Percentiles rank a stretch among this genome's conserved stretches.
Evolutionary conservation across 2,888 invertebrate genomes (phyloP).

Genomic region (Lydus trimaculatus): DNA sequence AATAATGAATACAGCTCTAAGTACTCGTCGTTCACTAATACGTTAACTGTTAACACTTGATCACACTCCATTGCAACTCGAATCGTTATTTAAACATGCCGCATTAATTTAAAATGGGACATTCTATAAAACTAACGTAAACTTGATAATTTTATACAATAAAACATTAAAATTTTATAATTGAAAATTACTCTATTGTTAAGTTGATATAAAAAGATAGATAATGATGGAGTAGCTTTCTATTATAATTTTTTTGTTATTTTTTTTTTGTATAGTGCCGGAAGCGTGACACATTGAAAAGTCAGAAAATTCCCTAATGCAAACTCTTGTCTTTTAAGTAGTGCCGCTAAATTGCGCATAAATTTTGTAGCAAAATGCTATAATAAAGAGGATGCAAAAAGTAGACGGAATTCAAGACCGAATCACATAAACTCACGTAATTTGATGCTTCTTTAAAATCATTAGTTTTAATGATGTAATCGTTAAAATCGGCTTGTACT

Average conservation of each 20-base stretch:
- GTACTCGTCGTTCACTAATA: background rate
- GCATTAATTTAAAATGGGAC: background rate
- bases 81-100: background rate
- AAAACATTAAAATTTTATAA: background rate
- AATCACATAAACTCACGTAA: conserved; percentile 29
- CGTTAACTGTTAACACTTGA: background rate
- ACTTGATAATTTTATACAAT: background rate
- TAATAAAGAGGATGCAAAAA: conserved; percentile 21
- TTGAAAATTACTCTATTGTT: background rate
- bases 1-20: background rate
- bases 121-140: background rate
- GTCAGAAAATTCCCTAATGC: background rate
- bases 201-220: background rate
- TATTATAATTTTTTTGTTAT: background rate
- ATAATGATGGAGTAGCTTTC: background rate
- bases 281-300: background rate
- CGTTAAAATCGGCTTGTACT: conserved; percentile 21
- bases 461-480: conserved; percentile 29
- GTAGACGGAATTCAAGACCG: conserved; percentile 17
- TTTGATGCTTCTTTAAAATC: conserved; percentile 26
- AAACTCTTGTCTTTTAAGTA: conserved; percentile 3
- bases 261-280: background rate
- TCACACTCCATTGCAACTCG: background rate
- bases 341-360: conserved; percentile 5
- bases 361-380: background rate